phyloP scores from a whole-genome alignment of 2,888 invertebrate genomes.

The Digitonthophagus gazella region DNA sequence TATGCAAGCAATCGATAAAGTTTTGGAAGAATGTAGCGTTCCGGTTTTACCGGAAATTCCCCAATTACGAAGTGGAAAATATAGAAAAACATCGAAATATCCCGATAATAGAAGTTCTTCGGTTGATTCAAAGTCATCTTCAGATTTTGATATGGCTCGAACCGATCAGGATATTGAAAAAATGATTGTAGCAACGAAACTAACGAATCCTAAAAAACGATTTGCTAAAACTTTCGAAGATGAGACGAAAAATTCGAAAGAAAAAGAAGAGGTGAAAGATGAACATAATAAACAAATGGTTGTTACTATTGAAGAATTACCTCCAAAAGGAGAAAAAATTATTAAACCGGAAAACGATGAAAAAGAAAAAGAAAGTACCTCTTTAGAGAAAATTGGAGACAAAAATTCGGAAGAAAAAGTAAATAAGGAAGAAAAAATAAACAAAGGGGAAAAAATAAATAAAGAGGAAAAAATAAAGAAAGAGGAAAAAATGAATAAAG shows the following conservation, averaged over 20 bases:
- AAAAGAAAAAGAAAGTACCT: constrained; percentile 15
- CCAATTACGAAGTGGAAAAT: constrained; percentile 35
- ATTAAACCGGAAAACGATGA: background rate
- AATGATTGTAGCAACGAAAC: constrained; percentile 37
- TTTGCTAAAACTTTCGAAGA: constrained; percentile 50
- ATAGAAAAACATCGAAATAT: background rate
- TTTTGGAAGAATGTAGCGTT: constrained; percentile 61
- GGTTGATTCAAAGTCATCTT: constrained; percentile 40
- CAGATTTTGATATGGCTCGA: constrained; percentile 48
- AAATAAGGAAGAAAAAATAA: no score
- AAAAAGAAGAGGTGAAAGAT: constrained; percentile 24
- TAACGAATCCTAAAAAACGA: constrained; percentile 48
- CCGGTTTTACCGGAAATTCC: constrained; percentile 59
- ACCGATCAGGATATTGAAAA: constrained; percentile 49
- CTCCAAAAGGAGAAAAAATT: constrained; percentile 17
- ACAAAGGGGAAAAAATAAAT: no score
- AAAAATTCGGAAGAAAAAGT: no score
- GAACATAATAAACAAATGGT: constrained; percentile 3
- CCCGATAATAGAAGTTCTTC: background rate
- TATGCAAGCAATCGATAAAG: constrained; percentile 59
- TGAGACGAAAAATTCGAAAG: constrained; percentile 27
- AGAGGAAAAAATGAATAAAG: no score
- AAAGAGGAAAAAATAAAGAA: no score
- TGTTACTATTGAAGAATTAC: constrained; percentile 34
- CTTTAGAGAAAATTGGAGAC: background rate